Evolutionary conservation across 2,113 vertebrate genomes (phyloP).

Genomic region (Stercorarius parasiticus): DNA sequence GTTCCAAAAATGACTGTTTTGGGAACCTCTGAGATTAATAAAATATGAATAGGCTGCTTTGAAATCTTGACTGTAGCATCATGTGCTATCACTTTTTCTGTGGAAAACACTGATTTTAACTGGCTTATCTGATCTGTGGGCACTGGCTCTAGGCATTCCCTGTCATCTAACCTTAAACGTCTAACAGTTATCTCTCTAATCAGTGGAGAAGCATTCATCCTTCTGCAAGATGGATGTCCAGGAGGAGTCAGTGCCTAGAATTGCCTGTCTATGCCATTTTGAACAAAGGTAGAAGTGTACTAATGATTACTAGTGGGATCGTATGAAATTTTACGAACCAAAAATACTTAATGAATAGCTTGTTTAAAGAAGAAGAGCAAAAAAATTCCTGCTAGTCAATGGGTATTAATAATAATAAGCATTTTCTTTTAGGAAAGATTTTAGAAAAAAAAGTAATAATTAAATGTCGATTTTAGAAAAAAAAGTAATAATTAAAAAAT

Average conservation of each 20-base stretch:
- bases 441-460: neutral
- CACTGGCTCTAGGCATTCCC: neutral
- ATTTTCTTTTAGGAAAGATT: neutral
- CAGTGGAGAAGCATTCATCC: neutral
- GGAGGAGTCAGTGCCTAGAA: neutral
- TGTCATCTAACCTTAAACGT: neutral
- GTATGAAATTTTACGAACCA: neutral
- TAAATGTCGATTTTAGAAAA: accelerated
- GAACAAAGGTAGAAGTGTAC: neutral
- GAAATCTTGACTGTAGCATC: neutral
- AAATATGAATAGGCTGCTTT: neutral
- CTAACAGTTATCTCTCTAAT: neutral
- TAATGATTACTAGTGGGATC: neutral
- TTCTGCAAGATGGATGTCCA: neutral
- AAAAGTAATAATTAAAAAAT: neutral
- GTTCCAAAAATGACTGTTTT: neutral
- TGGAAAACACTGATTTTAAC: neutral
- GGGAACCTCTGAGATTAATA: neutral
- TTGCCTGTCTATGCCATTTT: neutral
- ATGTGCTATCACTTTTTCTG: neutral
- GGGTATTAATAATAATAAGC: accelerated
- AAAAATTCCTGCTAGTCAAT: neutral
- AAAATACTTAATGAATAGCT: neutral
- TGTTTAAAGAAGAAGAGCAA: neutral
- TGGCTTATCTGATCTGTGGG: neutral